Percentiles rank a stretch among this genome's conserved stretches.
Evolutionary conservation across 2,113 vertebrate species (phyloP).

Genomic region (Bucco capensis): DNA sequence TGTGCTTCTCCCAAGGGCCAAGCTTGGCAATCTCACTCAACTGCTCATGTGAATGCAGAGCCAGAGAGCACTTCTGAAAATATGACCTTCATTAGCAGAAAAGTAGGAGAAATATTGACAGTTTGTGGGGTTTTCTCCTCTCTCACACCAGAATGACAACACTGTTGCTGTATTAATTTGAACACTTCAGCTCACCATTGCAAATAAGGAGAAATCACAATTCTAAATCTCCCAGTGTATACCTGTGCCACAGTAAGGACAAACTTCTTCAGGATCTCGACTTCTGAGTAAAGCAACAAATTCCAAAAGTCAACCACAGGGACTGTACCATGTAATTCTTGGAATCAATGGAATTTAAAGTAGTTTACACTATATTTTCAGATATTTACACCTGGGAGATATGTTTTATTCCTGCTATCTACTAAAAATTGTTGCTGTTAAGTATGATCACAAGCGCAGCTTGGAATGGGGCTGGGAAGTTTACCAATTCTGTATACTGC

Average conservation of each 20-base stretch:
- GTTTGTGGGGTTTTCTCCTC: not conserved
- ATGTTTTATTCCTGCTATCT: not conserved
- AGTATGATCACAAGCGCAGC: accelerated
- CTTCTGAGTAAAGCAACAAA: not conserved
- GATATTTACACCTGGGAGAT: not conserved
- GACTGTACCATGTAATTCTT: not conserved
- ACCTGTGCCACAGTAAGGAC: accelerated
- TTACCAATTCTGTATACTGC: too few species aligned
- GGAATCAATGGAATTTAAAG: not conserved
- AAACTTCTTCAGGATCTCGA: not conserved
- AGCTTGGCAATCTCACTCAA: not conserved
- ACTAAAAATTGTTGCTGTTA: not conserved
- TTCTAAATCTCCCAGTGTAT: not conserved
- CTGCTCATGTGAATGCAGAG: accelerated
- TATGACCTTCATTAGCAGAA: not conserved
- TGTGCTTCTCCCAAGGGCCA: not conserved
- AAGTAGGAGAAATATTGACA: not conserved
- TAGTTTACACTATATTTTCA: not conserved
- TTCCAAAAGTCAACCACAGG: not conserved
- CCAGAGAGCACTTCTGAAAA: not conserved
- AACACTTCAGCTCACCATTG: not conserved
- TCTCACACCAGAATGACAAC: not conserved
- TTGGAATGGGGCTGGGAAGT: too few species aligned
- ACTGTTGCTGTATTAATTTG: not conserved
- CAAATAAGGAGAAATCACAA: not conserved